These are phyloP conservation scores for Itoplectis maculator DNA, from an alignment of 2,888 invertebrate genomes.

Conservation along the genomic window DNA sequence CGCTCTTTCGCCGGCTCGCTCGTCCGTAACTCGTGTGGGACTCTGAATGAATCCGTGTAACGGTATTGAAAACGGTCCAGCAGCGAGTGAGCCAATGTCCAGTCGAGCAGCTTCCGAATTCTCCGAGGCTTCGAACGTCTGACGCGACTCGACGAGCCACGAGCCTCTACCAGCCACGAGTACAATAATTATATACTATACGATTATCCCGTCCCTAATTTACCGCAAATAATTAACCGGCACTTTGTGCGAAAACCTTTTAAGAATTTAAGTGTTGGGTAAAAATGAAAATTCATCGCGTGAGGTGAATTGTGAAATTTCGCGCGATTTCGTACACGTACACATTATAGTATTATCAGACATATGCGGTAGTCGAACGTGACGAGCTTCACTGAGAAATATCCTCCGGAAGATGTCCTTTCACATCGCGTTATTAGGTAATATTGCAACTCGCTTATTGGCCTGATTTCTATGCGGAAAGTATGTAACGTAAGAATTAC, in stretches of 20 bases:
- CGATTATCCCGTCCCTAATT: neutral
- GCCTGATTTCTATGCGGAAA: constrained; percentile 48
- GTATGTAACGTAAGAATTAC: constrained; percentile 61
- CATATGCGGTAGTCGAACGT: constrained; percentile 1
- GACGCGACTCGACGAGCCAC: constrained; percentile 14
- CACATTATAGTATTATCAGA: neutral
- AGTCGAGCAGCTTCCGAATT: constrained; percentile 71
- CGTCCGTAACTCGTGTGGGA: constrained; percentile 61
- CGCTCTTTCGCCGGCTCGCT: constrained; percentile 52
- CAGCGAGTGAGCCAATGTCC: constrained; percentile 68
- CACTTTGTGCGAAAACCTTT: neutral
- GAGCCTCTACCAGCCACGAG: neutral
- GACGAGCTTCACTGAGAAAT: constrained; percentile 20
- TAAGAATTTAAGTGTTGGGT: neutral
- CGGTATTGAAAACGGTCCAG: constrained; percentile 75
- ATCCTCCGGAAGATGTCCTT: constrained; percentile 51
- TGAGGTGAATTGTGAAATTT: neutral
- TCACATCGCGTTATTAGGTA: constrained; percentile 44
- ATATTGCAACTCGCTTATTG: constrained; percentile 41
- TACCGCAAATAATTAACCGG: neutral
- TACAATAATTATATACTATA: neutral
- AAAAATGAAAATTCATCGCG: neutral
- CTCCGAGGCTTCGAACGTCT: constrained; percentile 55
- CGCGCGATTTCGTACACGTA: neutral
- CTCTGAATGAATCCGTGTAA: constrained; percentile 73